A percentile compares a stretch with the other conserved stretches of the same genome.
phyloP scores from a whole-genome alignment of 2,888 invertebrate genomes.

The Desoria tigrina region DNA sequence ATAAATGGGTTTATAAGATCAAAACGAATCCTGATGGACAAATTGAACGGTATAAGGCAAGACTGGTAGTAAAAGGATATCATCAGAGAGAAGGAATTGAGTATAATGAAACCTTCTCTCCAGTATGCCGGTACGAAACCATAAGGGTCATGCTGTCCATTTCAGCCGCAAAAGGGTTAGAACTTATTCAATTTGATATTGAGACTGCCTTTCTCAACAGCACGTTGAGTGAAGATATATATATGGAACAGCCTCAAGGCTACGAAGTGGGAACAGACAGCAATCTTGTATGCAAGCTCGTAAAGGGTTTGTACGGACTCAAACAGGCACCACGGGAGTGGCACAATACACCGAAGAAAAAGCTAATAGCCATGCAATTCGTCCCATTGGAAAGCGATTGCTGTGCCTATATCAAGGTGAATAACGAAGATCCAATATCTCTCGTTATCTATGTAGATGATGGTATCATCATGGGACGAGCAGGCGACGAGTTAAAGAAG shows the following conservation, averaged over 20 bases:
- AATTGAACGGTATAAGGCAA: constrained; percentile 23
- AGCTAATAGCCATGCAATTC: constrained; percentile 28
- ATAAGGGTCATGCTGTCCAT: constrained; percentile 15
- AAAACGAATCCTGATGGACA: constrained; percentile 23
- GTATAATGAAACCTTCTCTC: constrained; percentile 29
- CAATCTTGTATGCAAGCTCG: no score
- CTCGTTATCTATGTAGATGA: constrained; percentile 50
- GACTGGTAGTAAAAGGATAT: constrained; percentile 23
- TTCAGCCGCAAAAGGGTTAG: constrained; percentile 16
- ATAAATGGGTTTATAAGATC: constrained; percentile 23
- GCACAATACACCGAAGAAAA: constrained; percentile 32
- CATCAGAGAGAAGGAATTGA: constrained; percentile 24
- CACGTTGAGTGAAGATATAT: constrained; percentile 24
- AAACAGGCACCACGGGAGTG: constrained; percentile 50
- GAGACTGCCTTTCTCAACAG: no score
- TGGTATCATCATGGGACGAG: constrained; percentile 21
- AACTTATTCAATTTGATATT: constrained; percentile 24
- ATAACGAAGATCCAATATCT: constrained; percentile 16
- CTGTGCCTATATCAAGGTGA: constrained; percentile 23
- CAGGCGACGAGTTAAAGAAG: background rate
- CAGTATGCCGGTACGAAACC: constrained; percentile 25
- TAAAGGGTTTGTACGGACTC: constrained; percentile 47
- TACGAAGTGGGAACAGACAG: background rate
- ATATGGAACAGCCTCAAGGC: constrained; percentile 23
- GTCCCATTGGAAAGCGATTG: constrained; percentile 26